These are phyloP conservation scores for Lumbricus terrestris DNA, from an alignment of 2,888 invertebrate species.

Conservation along the genomic window DNA sequence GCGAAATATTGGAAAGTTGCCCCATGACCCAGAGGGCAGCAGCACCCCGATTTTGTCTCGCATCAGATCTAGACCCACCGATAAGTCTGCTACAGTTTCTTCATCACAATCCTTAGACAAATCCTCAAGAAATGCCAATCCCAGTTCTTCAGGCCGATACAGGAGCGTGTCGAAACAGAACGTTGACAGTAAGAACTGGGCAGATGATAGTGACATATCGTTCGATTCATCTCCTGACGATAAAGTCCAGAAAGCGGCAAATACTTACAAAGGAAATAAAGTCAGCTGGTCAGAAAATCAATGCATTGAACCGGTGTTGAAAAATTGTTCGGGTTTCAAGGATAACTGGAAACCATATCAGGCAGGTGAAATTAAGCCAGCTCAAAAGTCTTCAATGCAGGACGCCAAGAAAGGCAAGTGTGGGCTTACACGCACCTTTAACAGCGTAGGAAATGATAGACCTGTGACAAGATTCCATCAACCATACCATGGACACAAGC, in stretches of 20 bases:
- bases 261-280: not conserved
- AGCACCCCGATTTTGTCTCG: not conserved
- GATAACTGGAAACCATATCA: slow-evolving; percentile 11
- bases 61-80: not conserved
- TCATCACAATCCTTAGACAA: not conserved
- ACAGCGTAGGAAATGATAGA: not conserved
- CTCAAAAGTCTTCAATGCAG: not conserved
- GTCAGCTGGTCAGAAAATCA: not conserved
- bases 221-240: not conserved
- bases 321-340: not conserved
- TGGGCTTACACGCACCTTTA: not conserved
- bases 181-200: not conserved
- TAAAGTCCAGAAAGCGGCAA: not conserved
- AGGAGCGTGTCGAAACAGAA: no score
- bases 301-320: not conserved
- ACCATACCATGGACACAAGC: not conserved
- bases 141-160: not conserved
- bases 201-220: not conserved
- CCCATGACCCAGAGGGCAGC: not conserved
- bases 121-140: not conserved
- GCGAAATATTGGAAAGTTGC: not conserved
- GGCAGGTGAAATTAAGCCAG: not conserved
- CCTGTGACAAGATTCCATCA: not conserved
- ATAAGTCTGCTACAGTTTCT: not conserved
- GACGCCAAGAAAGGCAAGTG: not conserved